Conservation (phyloP, 37 sponge, comb jelly and placozoan species). For the Bolinopsis microptera region DNA sequence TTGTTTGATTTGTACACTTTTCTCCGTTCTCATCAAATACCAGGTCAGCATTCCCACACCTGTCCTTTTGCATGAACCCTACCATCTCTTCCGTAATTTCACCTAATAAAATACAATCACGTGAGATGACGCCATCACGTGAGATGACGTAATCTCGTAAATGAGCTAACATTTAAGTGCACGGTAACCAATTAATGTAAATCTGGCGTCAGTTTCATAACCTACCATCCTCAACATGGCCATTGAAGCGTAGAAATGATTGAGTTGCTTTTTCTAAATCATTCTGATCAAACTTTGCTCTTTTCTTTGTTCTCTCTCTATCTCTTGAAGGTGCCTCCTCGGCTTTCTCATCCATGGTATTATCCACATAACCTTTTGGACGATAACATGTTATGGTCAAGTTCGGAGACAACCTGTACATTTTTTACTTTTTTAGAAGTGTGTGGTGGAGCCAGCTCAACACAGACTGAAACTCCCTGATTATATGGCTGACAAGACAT, state of each 20-base stretch:
- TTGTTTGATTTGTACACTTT: background rate
- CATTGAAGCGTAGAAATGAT: constrained; percentile 17
- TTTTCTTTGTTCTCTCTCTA: background rate
- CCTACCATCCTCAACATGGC: constrained; percentile 43
- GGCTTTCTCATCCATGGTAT: background rate
- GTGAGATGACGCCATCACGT: no score
- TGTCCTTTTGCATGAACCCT: background rate
- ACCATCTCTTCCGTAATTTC: constrained; percentile 32
- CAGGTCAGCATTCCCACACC: constrained; percentile 42
- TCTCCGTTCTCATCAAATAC: background rate
- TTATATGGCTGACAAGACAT: no score
- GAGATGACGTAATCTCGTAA: no score
- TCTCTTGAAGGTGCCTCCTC: background rate
- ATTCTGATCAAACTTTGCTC: background rate
- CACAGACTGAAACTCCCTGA: no score
- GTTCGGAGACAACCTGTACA: no score
- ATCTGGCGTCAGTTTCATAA: no score
- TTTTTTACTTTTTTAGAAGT: no score
- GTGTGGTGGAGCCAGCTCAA: no score
- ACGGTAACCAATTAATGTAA: no score
- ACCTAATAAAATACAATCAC: background rate
- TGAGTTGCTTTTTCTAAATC: background rate
- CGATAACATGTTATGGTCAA: no score
- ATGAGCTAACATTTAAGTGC: no score
- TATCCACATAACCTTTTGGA: constrained; percentile 50